phyloP scores from a whole-genome alignment of 2,113 vertebrate species.

The Lasiurus cinereus region DNA sequence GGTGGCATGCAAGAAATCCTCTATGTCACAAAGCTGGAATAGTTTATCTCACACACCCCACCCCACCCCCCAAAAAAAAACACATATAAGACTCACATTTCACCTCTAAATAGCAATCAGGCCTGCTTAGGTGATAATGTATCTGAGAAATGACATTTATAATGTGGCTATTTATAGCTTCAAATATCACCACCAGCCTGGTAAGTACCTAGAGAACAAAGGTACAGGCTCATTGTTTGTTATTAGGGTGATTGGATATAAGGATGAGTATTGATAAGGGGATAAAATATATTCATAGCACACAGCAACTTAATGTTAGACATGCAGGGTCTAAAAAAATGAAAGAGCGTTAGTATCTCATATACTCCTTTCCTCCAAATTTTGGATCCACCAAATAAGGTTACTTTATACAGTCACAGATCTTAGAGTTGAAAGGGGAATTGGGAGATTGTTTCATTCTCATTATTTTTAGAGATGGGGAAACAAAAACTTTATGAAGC shows the following conservation, averaged over 20 bases:
- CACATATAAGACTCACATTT: not conserved
- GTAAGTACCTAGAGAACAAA: not conserved
- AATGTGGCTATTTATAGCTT: not conserved
- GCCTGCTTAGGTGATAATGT: not conserved
- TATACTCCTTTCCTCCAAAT: not conserved
- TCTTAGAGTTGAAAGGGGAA: not conserved
- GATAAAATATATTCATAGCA: not conserved
- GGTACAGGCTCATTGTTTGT: not conserved
- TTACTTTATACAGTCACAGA: not conserved
- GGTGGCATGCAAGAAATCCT: not conserved
- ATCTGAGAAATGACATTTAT: not conserved
- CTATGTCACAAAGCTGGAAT: not conserved
- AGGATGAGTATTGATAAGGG: not conserved
- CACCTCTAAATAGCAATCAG: constrained; percentile 8
- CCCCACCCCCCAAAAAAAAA: not conserved
- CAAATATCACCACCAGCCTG: not conserved
- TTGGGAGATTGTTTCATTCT: not conserved
- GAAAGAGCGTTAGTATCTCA: not conserved
- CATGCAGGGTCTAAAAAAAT: not conserved
- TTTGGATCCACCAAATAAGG: not conserved
- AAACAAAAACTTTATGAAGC: not conserved
- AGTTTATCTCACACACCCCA: not conserved
- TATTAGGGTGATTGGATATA: not conserved
- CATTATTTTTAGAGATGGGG: not conserved
- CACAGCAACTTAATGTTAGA: not conserved